Evolutionary conservation across 2,113 vertebrate species (phyloP).

Genomic region (Cryptoleucopteryx plumbea): DNA sequence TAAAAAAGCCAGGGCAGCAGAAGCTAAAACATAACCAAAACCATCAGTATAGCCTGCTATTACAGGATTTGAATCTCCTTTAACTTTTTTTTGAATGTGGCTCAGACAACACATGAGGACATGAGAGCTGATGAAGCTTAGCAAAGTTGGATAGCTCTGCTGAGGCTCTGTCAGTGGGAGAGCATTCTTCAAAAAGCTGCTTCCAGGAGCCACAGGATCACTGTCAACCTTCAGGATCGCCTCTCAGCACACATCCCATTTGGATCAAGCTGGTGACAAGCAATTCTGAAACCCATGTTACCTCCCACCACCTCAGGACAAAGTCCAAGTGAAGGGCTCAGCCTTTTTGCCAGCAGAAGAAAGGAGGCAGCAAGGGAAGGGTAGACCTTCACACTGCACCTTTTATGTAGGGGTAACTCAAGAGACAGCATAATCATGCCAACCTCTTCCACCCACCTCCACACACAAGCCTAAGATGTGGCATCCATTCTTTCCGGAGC

Average conservation of each 20-base stretch:
- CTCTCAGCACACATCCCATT: not conserved
- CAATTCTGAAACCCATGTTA: not conserved
- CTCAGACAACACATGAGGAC: not conserved
- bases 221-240: not conserved
- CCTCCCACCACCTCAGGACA: not conserved
- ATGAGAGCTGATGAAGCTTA: not conserved
- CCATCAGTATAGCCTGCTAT: not conserved
- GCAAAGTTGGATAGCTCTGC: not conserved
- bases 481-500: not conserved
- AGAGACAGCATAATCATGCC: rapidly evolving
- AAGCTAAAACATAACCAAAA: not conserved
- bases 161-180: not conserved
- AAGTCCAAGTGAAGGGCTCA: not conserved
- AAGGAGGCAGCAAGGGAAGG: not conserved
- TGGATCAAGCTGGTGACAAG: not conserved
- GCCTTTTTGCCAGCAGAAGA: not conserved
- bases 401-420: not conserved
- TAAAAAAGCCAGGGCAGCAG: not conserved
- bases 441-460: not conserved
- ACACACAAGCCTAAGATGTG: not conserved
- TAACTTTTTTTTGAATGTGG: not conserved
- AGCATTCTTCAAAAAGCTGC: not conserved
- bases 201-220: not conserved
- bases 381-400: rapidly evolving
- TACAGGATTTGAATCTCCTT: not conserved